Evolutionary conservation across 2,113 vertebrate genomes (phyloP), one percentile per base, ranked within the genome.

Genomic region (Osmerus mordax): DNA sequence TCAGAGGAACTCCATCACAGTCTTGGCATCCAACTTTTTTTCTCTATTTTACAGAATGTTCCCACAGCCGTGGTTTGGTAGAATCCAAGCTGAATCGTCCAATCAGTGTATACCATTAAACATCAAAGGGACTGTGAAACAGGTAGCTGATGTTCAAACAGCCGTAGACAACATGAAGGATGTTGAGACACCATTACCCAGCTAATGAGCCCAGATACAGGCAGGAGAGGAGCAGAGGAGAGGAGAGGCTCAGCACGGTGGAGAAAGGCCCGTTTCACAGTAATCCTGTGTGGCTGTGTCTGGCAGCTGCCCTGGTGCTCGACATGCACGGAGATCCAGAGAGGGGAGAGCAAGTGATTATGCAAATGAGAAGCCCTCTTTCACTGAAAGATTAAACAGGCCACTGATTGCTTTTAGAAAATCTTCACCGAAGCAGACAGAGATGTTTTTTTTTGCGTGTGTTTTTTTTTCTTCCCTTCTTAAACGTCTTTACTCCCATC

Each of bases 171-270:
- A 88, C 90, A 90, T 91, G 80, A 79, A 91, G 84, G 88, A 91
- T 89, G 87, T 91, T 84, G 91, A 84, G 90, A 91, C 86, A 90
- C 87, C 91, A 91, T 93, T 93, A 92, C 88, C 86, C 84, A 87
- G 87, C 81, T 91, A 91, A 92, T 90, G 89, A 90, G 84, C 76
- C 82, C 84, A 87, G 84, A 82, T 83, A 88, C 89, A 88, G 67
- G 72, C 54, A 84, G 67, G 65, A 82, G 89, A 72, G 32, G 41
- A 47, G 41, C 41, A 23, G 53, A 29, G 28, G 54, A 65, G 71
- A 63, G 54, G 61, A 69, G 60, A 87, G 28, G 82, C 87, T 69
- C 63, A 67, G 70, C 15, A 68, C 86, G 87, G 86, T 89, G 73
- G 69, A 88, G 81, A 86, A 86, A 80, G 25, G 28, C 29, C 72